Percentiles rank a stretch among this genome's conserved stretches.
phyloP scores from a whole-genome alignment of 1,140 invertebrate genomes.

The Doryteuthis pealeii region DNA sequence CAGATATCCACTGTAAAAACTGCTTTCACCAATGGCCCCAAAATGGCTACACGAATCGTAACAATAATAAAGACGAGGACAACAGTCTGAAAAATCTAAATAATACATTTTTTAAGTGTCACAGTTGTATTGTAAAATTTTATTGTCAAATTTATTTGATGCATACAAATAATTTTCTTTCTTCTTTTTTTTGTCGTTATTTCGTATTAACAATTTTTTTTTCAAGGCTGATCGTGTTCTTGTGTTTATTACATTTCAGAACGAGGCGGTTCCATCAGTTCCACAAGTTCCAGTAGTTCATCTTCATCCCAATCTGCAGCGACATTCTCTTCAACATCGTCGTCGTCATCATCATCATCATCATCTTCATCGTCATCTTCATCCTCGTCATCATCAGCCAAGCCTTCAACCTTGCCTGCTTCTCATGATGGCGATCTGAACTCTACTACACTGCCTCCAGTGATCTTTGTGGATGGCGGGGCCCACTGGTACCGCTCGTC shows the following conservation, averaged over 20 bases:
- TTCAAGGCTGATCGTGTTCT: neutral
- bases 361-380: constrained; percentile 24
- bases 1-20: too few relatives aligned
- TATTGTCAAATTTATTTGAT: too few relatives aligned
- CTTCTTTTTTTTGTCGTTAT: neutral
- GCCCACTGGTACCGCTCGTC: constrained; percentile 72
- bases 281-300: neutral
- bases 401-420: constrained; percentile 44
- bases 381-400: constrained; percentile 37
- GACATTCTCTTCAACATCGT: neutral
- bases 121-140: too few relatives aligned
- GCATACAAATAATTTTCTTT: neutral
- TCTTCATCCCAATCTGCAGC: neutral
- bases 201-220: neutral
- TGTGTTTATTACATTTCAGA: neutral
- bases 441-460: constrained; percentile 29
- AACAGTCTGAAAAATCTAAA: too few relatives aligned
- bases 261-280: neutral
- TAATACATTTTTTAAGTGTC: too few relatives aligned
- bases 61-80: too few relatives aligned
- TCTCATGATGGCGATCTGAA: constrained; percentile 37
- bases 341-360: neutral
- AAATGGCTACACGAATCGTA: too few relatives aligned
- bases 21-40: too few relatives aligned
- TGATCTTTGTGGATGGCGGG: constrained; percentile 53